Conservation (phyloP, 2,797 vertebrate genomes). For the Triplophysa yarkandensis region DNA sequence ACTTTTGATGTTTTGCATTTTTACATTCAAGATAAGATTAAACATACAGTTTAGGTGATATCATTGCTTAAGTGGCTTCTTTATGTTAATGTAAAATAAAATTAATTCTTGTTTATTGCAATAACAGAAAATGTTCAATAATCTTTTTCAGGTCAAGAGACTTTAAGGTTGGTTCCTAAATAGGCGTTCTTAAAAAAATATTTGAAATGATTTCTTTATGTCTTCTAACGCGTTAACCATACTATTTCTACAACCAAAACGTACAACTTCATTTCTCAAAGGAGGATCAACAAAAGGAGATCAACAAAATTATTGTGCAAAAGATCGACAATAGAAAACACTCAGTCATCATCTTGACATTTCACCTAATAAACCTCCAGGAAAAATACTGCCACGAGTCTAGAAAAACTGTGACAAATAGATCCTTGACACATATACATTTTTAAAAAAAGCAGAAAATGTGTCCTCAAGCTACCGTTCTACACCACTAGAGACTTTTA, state of each 20-base stretch:
- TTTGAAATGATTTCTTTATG: too few species aligned
- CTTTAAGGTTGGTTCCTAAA: too few species aligned
- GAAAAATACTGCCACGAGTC: not conserved
- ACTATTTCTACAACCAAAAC: not conserved
- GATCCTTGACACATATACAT: not conserved
- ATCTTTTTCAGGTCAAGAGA: too few species aligned
- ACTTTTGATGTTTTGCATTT: not conserved
- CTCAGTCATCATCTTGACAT: not conserved
- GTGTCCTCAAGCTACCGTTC: too few species aligned
- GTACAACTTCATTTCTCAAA: not conserved
- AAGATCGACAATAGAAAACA: not conserved
- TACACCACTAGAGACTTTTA: not conserved
- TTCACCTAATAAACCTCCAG: not conserved
- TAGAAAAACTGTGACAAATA: not conserved
- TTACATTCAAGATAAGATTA: not conserved
- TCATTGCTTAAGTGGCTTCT: not conserved
- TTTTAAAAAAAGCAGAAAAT: not conserved
- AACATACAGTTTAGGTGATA: not conserved
- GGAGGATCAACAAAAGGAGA: too few species aligned
- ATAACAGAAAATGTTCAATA: too few species aligned
- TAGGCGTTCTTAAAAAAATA: too few species aligned
- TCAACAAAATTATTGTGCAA: too few species aligned
- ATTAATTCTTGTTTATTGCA: too few species aligned
- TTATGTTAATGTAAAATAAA: too few species aligned
- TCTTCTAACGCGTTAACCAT: too few species aligned